These are phyloP conservation scores for Muscidifurax raptorellus DNA, from an alignment of 1,140 invertebrate genomes.

Conservation along the genomic window DNA sequence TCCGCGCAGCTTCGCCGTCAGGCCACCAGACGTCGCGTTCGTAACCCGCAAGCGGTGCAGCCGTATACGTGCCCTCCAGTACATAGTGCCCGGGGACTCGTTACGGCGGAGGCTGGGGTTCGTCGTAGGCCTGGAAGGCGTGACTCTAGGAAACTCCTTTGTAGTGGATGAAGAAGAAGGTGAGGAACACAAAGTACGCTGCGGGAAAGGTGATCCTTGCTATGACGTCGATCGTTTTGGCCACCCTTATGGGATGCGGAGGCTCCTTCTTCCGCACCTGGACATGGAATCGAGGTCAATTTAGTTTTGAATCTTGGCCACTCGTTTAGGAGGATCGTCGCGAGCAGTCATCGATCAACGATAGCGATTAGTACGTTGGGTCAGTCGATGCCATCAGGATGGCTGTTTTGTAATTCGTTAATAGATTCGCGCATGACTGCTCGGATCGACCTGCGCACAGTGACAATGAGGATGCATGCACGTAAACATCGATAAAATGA, in stretches of 20 bases:
- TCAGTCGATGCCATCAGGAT: neutral
- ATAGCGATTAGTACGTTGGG: too few species aligned
- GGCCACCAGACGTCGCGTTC: constrained; percentile 43
- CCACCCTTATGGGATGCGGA: constrained; percentile 92
- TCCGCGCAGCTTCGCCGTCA: constrained; percentile 42
- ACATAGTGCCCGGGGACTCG: neutral
- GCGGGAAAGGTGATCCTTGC: constrained; percentile 93
- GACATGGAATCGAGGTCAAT: neutral
- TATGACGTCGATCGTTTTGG: constrained; percentile 95
- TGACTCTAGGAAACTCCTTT: constrained; percentile 78
- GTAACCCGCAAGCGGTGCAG: neutral
- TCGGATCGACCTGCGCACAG: neutral
- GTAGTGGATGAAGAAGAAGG: constrained; percentile 96
- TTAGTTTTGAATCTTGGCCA: neutral
- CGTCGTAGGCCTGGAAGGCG: constrained; percentile 43
- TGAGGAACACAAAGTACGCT: constrained; percentile 93
- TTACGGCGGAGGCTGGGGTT: constrained; percentile 7
- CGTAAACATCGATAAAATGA: neutral
- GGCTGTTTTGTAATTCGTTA: neutral
- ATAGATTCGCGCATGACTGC: neutral
- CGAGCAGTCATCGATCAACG: neutral
- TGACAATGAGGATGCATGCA: neutral
- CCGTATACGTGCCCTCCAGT: too few species aligned
- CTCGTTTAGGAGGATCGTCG: neutral
- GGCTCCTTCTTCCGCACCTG: constrained; percentile 92